Conservation (phyloP, 2,113 vertebrate species). For the Sorex araneus region DNA sequence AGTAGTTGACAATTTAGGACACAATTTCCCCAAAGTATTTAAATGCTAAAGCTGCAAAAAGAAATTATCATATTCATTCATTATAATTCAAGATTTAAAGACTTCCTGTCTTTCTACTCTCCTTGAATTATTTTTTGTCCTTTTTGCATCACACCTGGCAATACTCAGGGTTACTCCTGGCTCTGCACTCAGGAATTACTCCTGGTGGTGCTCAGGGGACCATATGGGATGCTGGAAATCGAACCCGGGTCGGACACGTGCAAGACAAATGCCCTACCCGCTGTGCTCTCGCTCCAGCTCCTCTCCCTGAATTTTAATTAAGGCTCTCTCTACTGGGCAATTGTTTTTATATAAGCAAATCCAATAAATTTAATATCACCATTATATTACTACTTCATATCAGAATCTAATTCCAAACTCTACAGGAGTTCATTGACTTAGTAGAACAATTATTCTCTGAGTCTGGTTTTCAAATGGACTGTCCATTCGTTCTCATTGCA, state of each 20-base stretch:
- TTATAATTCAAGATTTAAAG: slow-evolving; percentile 59
- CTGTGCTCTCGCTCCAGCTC: neutral
- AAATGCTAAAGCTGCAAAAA: slow-evolving; percentile 52
- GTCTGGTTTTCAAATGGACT: slow-evolving; percentile 45
- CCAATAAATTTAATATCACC: slow-evolving; percentile 15
- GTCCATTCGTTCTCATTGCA: slow-evolving; percentile 13
- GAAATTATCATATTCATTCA: slow-evolving; percentile 55
- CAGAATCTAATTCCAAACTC: slow-evolving; percentile 53
- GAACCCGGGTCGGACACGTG: too few species aligned
- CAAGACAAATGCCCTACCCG: too few species aligned
- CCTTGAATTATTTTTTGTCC: too few species aligned
- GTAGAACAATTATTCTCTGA: slow-evolving; percentile 41
- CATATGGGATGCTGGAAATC: too few species aligned
- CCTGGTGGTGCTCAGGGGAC: too few species aligned
- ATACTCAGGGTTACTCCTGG: too few species aligned
- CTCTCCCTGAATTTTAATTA: slow-evolving; percentile 52
- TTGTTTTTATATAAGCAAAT: slow-evolving; percentile 54
- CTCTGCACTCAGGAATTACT: too few species aligned
- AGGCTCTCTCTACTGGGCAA: slow-evolving; percentile 22
- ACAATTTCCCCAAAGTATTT: slow-evolving; percentile 75
- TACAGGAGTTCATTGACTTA: slow-evolving; percentile 30
- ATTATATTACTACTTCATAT: slow-evolving; percentile 9
- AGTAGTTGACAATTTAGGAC: slow-evolving; percentile 64
- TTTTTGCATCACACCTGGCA: too few species aligned
- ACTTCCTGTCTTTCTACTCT: slow-evolving; percentile 31